phyloP scores from a whole-genome alignment of 2,888 invertebrate genomes.

The Notocelia uddmanniana region DNA sequence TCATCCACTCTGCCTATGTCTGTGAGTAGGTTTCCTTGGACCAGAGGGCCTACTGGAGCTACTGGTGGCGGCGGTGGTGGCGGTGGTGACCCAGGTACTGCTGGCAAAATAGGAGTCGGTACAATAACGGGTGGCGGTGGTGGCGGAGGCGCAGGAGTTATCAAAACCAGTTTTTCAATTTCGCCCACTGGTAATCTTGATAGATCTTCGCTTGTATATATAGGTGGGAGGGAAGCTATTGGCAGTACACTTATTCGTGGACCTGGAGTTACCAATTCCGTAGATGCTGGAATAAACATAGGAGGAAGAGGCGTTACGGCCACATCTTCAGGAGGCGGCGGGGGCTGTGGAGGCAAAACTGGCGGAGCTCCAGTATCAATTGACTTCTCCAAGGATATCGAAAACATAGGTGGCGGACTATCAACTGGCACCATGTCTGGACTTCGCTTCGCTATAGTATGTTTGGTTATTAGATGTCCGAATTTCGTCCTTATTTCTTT shows the following conservation, averaged over 20 bases:
- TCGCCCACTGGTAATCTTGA: slow-evolving; percentile 17
- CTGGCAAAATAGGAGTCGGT: slow-evolving; percentile 9
- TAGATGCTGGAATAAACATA: background rate
- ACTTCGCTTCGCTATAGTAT: slow-evolving; percentile 56
- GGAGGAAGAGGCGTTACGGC: background rate
- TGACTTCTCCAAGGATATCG: slow-evolving; percentile 16
- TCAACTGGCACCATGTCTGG: slow-evolving; percentile 1
- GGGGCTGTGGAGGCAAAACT: slow-evolving; percentile 42
- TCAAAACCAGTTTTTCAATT: slow-evolving; percentile 1
- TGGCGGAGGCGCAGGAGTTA: slow-evolving; percentile 16
- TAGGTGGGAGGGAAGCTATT: background rate
- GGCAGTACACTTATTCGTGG: slow-evolving; percentile 4
- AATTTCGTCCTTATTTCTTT: slow-evolving; percentile 67
- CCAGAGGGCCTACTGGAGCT: slow-evolving; percentile 16
- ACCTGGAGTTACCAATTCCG: background rate
- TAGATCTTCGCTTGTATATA: background rate
- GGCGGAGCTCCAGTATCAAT: slow-evolving; percentile 28
- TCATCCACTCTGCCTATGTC: slow-evolving; percentile 52
- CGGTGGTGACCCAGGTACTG: slow-evolving; percentile 20
- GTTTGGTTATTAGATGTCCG: slow-evolving; percentile 59
- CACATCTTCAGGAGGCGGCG: slow-evolving; percentile 5
- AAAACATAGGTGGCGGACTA: background rate
- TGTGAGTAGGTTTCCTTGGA: slow-evolving; percentile 50
- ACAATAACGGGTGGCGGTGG: background rate
- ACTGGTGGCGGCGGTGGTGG: slow-evolving; percentile 42